Conservation (phyloP, 2,113 vertebrate genomes). For the Gobius niger region DNA sequence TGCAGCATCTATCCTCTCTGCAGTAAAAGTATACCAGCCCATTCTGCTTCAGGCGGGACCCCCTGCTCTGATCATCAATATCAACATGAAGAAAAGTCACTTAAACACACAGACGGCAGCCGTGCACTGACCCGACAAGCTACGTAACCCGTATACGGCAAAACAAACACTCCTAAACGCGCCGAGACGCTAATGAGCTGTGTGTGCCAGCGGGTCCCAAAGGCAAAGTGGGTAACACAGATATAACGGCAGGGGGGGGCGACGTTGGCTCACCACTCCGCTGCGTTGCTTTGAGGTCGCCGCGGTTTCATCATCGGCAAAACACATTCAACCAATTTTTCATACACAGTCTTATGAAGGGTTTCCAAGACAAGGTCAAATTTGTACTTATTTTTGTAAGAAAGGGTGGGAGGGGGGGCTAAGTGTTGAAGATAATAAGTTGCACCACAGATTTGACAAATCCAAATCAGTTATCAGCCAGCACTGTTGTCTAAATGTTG, state of each 20-base stretch:
- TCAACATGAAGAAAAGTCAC: conserved; percentile 39
- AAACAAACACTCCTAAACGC: conserved; percentile 43
- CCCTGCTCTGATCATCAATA: conserved; percentile 52
- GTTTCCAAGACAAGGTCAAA: too few relatives aligned
- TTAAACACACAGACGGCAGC: conserved; percentile 22
- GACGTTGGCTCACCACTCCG: too few relatives aligned
- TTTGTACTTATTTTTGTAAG: too few relatives aligned
- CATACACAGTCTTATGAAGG: too few relatives aligned
- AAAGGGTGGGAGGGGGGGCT: too few relatives aligned
- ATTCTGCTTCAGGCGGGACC: neutral
- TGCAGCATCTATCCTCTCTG: conserved; percentile 4
- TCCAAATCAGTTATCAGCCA: too few relatives aligned
- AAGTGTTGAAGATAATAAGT: too few relatives aligned
- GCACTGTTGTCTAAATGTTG: too few relatives aligned
- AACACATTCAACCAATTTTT: too few relatives aligned
- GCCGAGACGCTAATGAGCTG: conserved; percentile 64
- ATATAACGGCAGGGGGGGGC: conserved; percentile 6
- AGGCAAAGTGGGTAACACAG: conserved; percentile 22
- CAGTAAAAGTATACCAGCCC: conserved; percentile 9
- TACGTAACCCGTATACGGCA: conserved; percentile 21
- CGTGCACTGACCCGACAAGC: conserved; percentile 13
- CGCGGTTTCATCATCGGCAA: too few relatives aligned
- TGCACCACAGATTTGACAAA: too few relatives aligned
- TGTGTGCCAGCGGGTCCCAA: conserved; percentile 58
- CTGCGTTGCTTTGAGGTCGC: too few relatives aligned